Percentiles rank a stretch among this genome's conserved stretches.
These are phyloP conservation scores for Eupithecia subfuscata DNA, from an alignment of 2,888 invertebrate species.

Conservation along the genomic window DNA sequence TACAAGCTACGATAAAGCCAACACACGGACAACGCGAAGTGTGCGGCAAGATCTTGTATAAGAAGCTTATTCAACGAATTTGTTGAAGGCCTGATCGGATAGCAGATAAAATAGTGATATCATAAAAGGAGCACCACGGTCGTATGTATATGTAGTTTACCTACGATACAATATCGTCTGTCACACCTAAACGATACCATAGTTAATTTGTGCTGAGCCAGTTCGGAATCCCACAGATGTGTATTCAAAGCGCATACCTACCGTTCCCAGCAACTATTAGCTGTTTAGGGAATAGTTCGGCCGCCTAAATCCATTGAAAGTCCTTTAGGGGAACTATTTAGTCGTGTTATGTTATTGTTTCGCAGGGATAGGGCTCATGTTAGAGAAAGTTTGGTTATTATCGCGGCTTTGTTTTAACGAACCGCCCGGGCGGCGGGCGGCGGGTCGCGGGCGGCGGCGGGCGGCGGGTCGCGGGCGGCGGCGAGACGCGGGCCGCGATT, in stretches of 20 bases:
- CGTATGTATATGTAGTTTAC: not conserved
- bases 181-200: not conserved
- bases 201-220: not conserved
- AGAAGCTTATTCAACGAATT: not conserved
- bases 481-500: no score
- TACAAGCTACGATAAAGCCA: not conserved
- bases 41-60: not conserved
- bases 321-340: slow-evolving; percentile 37
- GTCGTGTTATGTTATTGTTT: slow-evolving; percentile 44
- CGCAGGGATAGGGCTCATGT: slow-evolving; percentile 30
- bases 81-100: no score
- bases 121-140: not conserved
- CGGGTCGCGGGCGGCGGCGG: not conserved
- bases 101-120: not conserved
- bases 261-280: slow-evolving; percentile 2
- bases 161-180: not conserved
- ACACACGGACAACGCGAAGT: not conserved
- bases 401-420: slow-evolving; percentile 19
- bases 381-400: slow-evolving; percentile 21
- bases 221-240: slow-evolving; percentile 3
- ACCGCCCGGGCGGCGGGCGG: not conserved
- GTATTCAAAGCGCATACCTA: slow-evolving; percentile 9
- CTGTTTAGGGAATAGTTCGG: slow-evolving; percentile 6
- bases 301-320: slow-evolving; percentile 30
- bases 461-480: not conserved